Percentiles rank a stretch among this genome's conserved stretches.
Conservation (phyloP, 2,888 invertebrate species). For the Metacarcinus magister region DNA sequence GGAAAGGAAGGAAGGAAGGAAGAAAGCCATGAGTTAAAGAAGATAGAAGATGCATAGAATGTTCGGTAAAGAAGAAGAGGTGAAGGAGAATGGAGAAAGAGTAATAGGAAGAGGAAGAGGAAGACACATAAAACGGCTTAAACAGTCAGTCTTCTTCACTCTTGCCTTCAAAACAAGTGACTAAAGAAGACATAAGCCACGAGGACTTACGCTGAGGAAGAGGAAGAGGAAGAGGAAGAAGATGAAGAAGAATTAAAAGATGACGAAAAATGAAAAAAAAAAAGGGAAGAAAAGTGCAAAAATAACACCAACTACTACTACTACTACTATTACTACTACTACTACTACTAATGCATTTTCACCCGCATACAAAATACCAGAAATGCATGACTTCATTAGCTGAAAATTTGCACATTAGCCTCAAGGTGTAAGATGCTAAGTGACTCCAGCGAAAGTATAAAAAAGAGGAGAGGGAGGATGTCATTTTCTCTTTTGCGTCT, state of each 20-base stretch:
- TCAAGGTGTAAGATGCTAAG: background rate
- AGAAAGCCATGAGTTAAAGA: background rate
- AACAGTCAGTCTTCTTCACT: no score
- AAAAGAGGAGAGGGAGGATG: background rate
- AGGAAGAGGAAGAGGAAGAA: background rate
- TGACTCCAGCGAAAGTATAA: background rate
- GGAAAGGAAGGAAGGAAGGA: background rate
- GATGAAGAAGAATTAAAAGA: background rate
- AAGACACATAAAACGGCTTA: background rate
- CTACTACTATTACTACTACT: background rate
- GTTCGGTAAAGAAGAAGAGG: slow-evolving; percentile 1
- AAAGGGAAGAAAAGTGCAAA: background rate
- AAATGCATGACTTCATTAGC: background rate
- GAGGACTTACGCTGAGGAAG: background rate
- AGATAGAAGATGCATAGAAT: background rate
- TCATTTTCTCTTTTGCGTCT: slow-evolving; percentile 26
- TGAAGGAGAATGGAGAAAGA: background rate
- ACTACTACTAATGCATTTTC: background rate
- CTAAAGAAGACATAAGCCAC: no score
- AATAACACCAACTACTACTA: background rate
- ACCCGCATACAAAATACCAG: background rate
- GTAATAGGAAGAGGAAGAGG: background rate
- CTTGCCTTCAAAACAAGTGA: no score
- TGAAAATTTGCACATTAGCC: background rate
- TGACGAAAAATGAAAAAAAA: background rate